Conservation (phyloP, 2,888 invertebrate species). For the Seira sanloemensis region DNA sequence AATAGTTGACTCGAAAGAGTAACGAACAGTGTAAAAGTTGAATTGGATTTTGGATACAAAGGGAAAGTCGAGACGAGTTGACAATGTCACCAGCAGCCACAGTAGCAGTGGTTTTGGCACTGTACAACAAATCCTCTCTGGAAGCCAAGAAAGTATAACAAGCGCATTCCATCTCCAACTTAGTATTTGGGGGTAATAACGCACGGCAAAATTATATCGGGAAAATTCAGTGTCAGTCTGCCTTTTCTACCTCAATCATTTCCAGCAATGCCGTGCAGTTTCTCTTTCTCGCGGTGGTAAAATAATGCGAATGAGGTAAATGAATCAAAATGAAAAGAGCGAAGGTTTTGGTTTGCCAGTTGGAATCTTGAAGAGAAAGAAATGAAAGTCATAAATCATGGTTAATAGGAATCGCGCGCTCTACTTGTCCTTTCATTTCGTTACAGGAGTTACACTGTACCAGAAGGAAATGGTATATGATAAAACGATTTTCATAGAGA, state of each 20-base stretch:
- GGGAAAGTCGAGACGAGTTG: background rate
- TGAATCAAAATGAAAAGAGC: constrained; percentile 58
- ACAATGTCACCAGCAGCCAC: background rate
- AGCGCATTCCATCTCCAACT: background rate
- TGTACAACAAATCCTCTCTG: background rate
- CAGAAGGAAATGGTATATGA: background rate
- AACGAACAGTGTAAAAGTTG: background rate
- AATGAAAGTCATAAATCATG: constrained; percentile 72
- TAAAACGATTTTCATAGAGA: background rate
- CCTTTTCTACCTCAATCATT: background rate
- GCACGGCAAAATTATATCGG: background rate
- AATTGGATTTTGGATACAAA: background rate
- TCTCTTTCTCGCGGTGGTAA: constrained; percentile 38
- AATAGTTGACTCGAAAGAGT: background rate
- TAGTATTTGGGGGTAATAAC: background rate
- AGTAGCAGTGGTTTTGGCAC: background rate
- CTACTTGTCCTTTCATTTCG: constrained; percentile 68
- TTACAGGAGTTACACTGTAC: constrained; percentile 26
- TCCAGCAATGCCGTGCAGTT: background rate
- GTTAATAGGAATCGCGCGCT: constrained; percentile 69
- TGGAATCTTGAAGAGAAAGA: constrained; percentile 59
- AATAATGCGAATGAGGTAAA: constrained; percentile 53
- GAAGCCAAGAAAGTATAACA: background rate
- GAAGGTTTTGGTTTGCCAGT: background rate
- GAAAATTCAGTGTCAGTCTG: background rate